Evolutionary conservation across 2,888 invertebrate species (phyloP), one percentile per base, ranked within the genome.

Genomic region (Bhutanitis thaidina): DNA sequence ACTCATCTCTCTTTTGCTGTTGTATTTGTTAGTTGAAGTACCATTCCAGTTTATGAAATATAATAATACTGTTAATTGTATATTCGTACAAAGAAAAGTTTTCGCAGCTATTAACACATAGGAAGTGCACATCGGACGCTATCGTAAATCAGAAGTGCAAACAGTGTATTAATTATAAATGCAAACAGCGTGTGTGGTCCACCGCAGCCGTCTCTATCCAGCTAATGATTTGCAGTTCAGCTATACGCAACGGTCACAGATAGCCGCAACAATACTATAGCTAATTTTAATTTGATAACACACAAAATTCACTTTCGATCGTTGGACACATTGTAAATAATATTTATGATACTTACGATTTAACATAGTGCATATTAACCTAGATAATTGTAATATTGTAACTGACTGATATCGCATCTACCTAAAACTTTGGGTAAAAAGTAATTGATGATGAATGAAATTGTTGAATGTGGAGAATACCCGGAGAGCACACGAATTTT

Each of bases 121-220:
- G 85, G 78, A 69, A 80, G 75, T 77, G 73, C 72, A 74, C 71
- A 78, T 69, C 77, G 72, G 75, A 77, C 72, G 77, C 68, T 81
- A 80, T 81, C 87, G 85, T 89, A 89, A 88, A 88, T 89, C 87
- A 89, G 80, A 74, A 79, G 80, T 72, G 78, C 86, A 88, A 88
- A 88, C 87, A 87, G 79, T 88, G 85, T 87, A 88, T 89, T 88
- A 87, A 89, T 89, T 89, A 88, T 85, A 79, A 86, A 89, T 89
- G 86, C 87, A 86, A 88, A 89, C 88, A 87, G 83, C 82, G 75
- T 85, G 80, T 84, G 85, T 80, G 86, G 85, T 78, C 77, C 67
- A 74, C 86, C 87, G 79, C 85, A 78, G 78, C 80, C 82, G 77
- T 85, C 84, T 85, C 85, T 82, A 84, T 82, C 78, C 81, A 80